Evolutionary conservation across 2,113 vertebrate genomes (phyloP), one percentile per base, ranked within the genome.

Genomic region (Motacilla tschutschensis): DNA sequence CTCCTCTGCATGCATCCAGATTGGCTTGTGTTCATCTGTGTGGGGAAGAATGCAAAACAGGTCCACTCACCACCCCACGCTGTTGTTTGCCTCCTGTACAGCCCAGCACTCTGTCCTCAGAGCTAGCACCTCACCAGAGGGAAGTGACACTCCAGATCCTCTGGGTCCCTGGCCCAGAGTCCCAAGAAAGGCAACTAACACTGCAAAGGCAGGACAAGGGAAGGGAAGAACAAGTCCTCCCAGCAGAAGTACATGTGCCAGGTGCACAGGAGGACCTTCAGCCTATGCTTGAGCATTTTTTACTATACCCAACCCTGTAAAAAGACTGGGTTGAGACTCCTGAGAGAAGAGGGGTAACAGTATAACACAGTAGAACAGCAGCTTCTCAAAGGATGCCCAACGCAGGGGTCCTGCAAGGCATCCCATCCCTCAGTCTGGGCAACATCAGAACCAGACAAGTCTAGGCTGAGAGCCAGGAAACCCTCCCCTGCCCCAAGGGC

Each of bases 1-100:
- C 88, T 99, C 99, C 90, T 99, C 99, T 4, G 98, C 98, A 3
- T 99, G 99, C 98, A 99, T 99, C 99, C 99, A 99, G 95, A 99
- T 99, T 26, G 99, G 99, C 87, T 99, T 99, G 97, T 99, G 99
- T 74, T 99, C 97, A 93, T 98, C 99, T 99, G 96, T 51, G 92
- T 69, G 87, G 94, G 83, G 87, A 95, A 85, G 96, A 58, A 96
- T 3, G 87, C 12, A 89, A 66, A 72, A 93, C 12, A 83, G 66
- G 14, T n/a, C 18, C 28, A 4, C 53, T 92, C 36, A 82, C 20
- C 36, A 69, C 3, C 15, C 40, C 25, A 25, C 0, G 2, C 51
- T 36, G 12, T 14, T 70, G 18, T 48, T 65, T 51, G 53, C 25
- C 59, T 40, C 25, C 71, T 54, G 25, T 22, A 38, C 31, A 84